Conservation (phyloP, 2,888 invertebrate species). For the Carpatolechia fugitivella region DNA sequence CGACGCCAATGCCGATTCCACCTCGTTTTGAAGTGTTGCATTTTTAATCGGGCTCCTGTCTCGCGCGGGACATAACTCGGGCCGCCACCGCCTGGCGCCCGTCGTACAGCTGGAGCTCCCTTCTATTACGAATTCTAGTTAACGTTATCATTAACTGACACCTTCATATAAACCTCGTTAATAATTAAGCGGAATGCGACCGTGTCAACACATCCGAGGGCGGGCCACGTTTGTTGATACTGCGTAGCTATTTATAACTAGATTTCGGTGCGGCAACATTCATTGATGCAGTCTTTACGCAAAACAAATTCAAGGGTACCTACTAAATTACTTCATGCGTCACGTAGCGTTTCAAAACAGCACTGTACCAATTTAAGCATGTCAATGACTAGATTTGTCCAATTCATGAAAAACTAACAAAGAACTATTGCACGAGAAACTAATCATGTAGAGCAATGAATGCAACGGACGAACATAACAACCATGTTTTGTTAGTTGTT, state of each 20-base stretch:
- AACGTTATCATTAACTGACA: conserved; percentile 76
- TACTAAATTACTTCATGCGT: too few relatives aligned
- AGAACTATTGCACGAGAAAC: too few relatives aligned
- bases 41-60: conserved; percentile 75
- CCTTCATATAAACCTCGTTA: conserved; percentile 66
- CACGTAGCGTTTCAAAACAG: too few relatives aligned
- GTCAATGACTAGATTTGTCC: too few relatives aligned
- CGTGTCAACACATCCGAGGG: conserved; percentile 22
- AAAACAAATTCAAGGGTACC: too few relatives aligned
- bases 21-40: conserved; percentile 73
- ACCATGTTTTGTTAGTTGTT: too few relatives aligned
- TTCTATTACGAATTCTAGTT: conserved; percentile 76
- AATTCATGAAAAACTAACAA: too few relatives aligned
- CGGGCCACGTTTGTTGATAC: conserved; percentile 10
- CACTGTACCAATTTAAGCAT: too few relatives aligned
- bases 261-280: not conserved
- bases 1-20: conserved; percentile 65
- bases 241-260: conserved; percentile 12
- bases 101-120: conserved; percentile 70
- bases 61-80: conserved; percentile 77
- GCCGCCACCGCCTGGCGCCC: conserved; percentile 52
- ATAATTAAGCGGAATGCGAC: conserved; percentile 64
- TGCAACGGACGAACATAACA: too few relatives aligned
- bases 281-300: not conserved
- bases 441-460: too few relatives aligned